phyloP scores from a whole-genome alignment of 2,797 vertebrate species.

The Bradypodion ventrale region DNA sequence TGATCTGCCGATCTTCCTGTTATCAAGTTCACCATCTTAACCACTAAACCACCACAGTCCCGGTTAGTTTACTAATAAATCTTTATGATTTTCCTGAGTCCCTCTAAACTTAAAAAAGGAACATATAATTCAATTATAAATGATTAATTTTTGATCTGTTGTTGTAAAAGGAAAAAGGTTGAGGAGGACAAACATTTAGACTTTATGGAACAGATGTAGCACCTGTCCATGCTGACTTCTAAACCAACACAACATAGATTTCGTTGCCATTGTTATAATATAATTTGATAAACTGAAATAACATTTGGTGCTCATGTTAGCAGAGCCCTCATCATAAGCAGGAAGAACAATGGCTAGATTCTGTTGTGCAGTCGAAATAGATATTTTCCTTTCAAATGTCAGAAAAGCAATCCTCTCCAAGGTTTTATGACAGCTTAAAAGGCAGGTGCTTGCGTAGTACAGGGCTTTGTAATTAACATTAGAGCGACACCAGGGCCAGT shows the following conservation, averaged over 20 bases:
- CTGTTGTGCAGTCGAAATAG: background rate
- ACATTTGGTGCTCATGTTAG: background rate
- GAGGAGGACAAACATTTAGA: background rate
- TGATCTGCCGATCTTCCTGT: no score
- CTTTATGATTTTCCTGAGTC: slow-evolving; percentile 8
- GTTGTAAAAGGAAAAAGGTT: slow-evolving; percentile 28
- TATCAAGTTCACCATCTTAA: no score
- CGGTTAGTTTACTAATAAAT: no score
- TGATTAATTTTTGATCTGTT: slow-evolving; percentile 5
- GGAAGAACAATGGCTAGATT: background rate
- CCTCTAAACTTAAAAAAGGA: background rate
- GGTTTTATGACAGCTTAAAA: background rate
- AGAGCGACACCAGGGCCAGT: background rate
- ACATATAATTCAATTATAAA: background rate
- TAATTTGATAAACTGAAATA: slow-evolving; percentile 17
- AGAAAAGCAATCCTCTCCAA: background rate
- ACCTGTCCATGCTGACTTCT: slow-evolving; percentile 22
- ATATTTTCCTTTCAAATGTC: slow-evolving; percentile 32
- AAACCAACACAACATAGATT: slow-evolving; percentile 19
- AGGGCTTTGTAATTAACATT: background rate
- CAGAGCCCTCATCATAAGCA: background rate
- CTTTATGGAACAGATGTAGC: slow-evolving; percentile 2
- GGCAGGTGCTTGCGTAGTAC: background rate
- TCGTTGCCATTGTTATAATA: slow-evolving; percentile 3
- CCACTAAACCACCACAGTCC: no score